Conservation (phyloP, 2,888 invertebrate species). For the Brenthis ino region DNA sequence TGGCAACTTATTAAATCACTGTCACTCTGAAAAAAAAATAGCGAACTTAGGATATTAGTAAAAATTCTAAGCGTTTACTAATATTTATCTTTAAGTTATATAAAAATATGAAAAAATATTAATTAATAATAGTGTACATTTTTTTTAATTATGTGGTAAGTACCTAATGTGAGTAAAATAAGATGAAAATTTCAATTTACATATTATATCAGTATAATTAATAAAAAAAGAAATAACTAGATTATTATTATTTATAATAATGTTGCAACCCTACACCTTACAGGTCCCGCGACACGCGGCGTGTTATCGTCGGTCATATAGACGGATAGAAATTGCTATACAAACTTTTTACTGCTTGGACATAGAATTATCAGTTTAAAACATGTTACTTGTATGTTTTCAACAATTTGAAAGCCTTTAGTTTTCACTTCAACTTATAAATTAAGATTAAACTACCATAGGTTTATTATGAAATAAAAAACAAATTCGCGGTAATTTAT, state of each 20-base stretch:
- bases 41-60: background rate
- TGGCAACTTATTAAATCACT: slow-evolving; percentile 53
- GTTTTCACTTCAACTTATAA: slow-evolving; percentile 4
- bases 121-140: too few relatives aligned
- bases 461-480: background rate
- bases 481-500: background rate
- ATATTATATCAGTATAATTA: too few relatives aligned
- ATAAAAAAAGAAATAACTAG: too few relatives aligned
- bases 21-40: slow-evolving; percentile 24
- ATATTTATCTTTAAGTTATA: background rate
- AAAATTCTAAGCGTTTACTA: background rate
- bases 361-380: slow-evolving; percentile 46
- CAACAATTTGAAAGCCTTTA: slow-evolving; percentile 30
- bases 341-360: slow-evolving; percentile 57
- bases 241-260: background rate
- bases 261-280: slow-evolving; percentile 62
- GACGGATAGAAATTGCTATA: slow-evolving; percentile 68
- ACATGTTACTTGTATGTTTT: slow-evolving; percentile 33
- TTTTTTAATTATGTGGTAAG: too few relatives aligned
- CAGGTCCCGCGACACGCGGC: slow-evolving; percentile 67
- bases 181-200: too few relatives aligned
- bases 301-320: slow-evolving; percentile 71
- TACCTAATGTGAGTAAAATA: too few relatives aligned
- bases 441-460: slow-evolving; percentile 3
- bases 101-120: too few relatives aligned